Percentiles rank a stretch among this genome's conserved stretches.
Conservation (phyloP, 2,888 invertebrate species). For the Dynastes tityus region DNA sequence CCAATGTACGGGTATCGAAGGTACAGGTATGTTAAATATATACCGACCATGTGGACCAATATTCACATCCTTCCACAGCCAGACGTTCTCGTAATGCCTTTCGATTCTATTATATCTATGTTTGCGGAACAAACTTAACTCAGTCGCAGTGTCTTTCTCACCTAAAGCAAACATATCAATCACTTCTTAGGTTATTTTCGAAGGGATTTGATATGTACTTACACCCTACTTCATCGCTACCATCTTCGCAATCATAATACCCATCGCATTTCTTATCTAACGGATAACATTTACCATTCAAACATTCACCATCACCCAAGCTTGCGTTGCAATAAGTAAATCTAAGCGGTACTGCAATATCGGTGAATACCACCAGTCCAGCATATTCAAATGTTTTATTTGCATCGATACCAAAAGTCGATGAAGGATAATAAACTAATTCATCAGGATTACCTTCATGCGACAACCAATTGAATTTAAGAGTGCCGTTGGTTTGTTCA, state of each 20-base stretch:
- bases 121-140: slow-evolving; percentile 83
- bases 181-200: too few relatives aligned
- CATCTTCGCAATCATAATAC: slow-evolving; percentile 84
- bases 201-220: slow-evolving; percentile 59
- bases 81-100: slow-evolving; percentile 94
- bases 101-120: slow-evolving; percentile 90
- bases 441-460: slow-evolving; percentile 90
- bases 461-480: slow-evolving; percentile 87
- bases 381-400: slow-evolving; percentile 94
- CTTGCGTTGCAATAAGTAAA: slow-evolving; percentile 81
- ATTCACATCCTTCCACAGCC: slow-evolving; percentile 96
- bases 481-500: slow-evolving; percentile 88
- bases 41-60: slow-evolving; percentile 93
- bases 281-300: slow-evolving; percentile 87
- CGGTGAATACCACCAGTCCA: slow-evolving; percentile 92
- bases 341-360: slow-evolving; percentile 84
- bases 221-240: slow-evolving; percentile 89
- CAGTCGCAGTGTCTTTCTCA: slow-evolving; percentile 75
- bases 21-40: slow-evolving; percentile 90
- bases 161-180: slow-evolving; percentile 52
- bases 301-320: slow-evolving; percentile 82
- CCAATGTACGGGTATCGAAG: slow-evolving; percentile 90
- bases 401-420: slow-evolving; percentile 93
- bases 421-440: slow-evolving; percentile 89
- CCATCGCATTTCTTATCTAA: slow-evolving; percentile 86